A percentile compares a stretch with the other conserved stretches of the same genome.
Evolutionary conservation across 2,888 invertebrate genomes (phyloP).

Genomic region (Leptinotarsa juncta): DNA sequence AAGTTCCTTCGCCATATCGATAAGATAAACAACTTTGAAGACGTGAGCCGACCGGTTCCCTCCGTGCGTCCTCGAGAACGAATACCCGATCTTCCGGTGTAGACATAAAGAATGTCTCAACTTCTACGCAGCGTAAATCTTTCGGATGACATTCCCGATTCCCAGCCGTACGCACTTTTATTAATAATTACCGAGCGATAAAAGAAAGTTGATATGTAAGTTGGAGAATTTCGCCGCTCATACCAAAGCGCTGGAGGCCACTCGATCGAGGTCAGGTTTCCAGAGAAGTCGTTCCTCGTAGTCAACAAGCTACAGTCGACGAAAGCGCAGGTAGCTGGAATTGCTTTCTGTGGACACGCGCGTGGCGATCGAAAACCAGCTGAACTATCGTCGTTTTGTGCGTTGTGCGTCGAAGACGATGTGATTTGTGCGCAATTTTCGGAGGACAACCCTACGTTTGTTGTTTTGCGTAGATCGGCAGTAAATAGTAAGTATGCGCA

Average conservation of each 20-base stretch:
- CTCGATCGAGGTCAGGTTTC: conserved; percentile 26
- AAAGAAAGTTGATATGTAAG: conserved; percentile 48
- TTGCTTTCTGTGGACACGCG: not conserved
- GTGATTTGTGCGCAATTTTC: conserved; percentile 22
- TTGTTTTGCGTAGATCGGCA: not conserved
- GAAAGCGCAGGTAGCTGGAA: not conserved
- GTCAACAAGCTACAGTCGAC: not conserved
- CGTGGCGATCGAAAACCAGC: not conserved
- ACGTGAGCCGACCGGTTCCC: too few species aligned
- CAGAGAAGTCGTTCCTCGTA: not conserved
- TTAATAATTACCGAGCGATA: conserved; percentile 42
- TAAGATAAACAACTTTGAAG: too few species aligned
- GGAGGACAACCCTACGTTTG: not conserved
- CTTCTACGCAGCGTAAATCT: not conserved
- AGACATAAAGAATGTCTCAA: not conserved
- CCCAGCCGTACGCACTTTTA: conserved; percentile 16
- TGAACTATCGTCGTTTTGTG: conserved; percentile 3
- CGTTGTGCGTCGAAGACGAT: conserved; percentile 17
- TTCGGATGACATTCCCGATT: conserved; percentile 11
- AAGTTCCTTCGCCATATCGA: too few species aligned
- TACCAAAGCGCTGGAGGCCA: conserved; percentile 50
- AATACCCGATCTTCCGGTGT: too few species aligned
- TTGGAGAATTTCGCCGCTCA: conserved; percentile 49
- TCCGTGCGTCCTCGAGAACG: too few species aligned
- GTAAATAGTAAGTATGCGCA: not conserved